These are phyloP conservation scores for Venustoraphidia nigricollis DNA, from an alignment of 2,888 invertebrate species.

Conservation along the genomic window DNA sequence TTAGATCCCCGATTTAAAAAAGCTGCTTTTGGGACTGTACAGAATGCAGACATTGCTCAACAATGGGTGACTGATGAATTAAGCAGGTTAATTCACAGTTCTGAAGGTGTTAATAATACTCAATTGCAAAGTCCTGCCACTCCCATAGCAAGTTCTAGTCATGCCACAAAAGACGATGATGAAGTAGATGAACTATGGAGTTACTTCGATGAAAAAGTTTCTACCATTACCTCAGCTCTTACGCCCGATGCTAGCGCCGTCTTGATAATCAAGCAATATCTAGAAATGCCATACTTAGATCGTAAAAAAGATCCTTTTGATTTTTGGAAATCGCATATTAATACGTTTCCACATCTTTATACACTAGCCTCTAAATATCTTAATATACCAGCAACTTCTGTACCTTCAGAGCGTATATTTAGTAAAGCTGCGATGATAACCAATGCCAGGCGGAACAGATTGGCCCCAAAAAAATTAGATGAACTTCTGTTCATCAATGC, in stretches of 20 bases:
- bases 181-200: background rate
- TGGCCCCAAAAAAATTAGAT: background rate
- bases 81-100: background rate
- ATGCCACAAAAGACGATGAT: background rate
- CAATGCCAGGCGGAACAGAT: background rate
- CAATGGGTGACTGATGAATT: background rate
- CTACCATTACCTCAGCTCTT: background rate
- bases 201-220: background rate
- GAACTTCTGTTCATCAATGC: background rate
- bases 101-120: background rate
- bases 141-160: background rate
- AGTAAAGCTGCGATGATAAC: background rate
- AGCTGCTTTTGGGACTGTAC: background rate
- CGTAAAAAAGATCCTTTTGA: background rate
- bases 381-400: background rate
- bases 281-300: background rate
- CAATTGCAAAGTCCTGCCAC: background rate
- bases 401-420: background rate
- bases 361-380: background rate
- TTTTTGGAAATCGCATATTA: background rate
- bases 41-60: background rate
- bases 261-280: background rate
- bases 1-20: conserved; percentile 5
- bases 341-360: background rate
- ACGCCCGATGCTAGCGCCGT: background rate